Base-by-base conservation (phyloP, 2,797 vertebrate species). In the Micromesistius poutassou region DNA sequence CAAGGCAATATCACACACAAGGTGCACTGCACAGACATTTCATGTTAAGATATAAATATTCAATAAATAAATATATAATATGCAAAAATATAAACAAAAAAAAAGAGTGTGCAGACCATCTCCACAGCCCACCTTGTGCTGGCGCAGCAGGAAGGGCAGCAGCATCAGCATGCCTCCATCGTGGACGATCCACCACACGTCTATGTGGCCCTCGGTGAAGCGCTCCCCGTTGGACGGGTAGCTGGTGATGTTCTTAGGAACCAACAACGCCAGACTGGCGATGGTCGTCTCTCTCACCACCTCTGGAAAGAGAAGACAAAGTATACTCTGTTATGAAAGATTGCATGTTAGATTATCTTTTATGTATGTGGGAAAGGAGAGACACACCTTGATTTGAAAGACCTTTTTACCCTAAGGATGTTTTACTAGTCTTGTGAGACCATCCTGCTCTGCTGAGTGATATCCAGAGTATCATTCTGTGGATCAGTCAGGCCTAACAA, bases 151-250 rank as follows among this genome's bases (percentile, higher is more conserved):
- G 93, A 99, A 99, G 36, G 98, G 98, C 82, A 99, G 93, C 13
- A 99, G 93, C 98, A 99, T 99, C 77, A 99, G 91, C 98, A 99
- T 97, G 77, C 98, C 98, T 1, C 98, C 98, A 0, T 99, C 98
- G 0, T 99, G 98, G 80, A 99, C 98, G 0, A 99, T 95, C 98
- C 98, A 99, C 98, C 98, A 99, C 83, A 99, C 96, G 0, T 99
- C 98, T 0, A 99, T 99, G 94, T 97, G 94, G 76, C 98, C 97
- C 84, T 99, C 98, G 0, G 96, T 96, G 91, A 99, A 99, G 85
- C 98, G 96, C 89, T 99, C 98, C 0, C 96, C 95, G 68, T 98
- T 99, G 84, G 96, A 95, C 0, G 98, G 98, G 85, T 97, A 99
- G 87, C 96, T 96, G 80, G 95, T 92, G 0, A 98, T 95, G 1